A percentile compares a stretch with the other conserved stretches of the same genome.
These are phyloP conservation scores for Pyxicephalus adspersus DNA, from an alignment of 2,113 vertebrate genomes.

Conservation along the genomic window DNA sequence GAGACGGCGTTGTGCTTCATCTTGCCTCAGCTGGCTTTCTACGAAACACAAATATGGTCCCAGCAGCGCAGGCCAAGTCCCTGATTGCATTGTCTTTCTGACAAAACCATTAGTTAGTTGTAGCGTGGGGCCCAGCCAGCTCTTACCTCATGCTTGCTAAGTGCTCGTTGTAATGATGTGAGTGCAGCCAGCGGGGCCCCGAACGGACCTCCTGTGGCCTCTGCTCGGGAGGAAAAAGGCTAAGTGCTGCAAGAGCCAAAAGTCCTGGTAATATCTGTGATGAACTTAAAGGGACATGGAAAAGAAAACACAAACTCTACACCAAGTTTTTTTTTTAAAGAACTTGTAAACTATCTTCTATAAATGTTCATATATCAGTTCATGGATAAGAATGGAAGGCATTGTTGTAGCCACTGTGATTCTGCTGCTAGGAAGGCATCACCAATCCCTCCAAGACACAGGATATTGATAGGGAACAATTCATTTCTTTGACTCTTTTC, in stretches of 20 bases:
- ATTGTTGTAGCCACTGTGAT: no score
- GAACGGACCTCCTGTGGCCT: neutral
- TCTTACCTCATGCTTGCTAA: conserved; percentile 48
- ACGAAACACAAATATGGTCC: conserved; percentile 19
- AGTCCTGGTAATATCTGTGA: neutral
- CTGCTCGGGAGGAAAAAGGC: neutral
- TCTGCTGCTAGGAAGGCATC: no score
- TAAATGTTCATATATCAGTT: no score
- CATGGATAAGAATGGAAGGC: no score
- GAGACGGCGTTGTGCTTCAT: neutral
- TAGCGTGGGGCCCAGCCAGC: conserved; percentile 14
- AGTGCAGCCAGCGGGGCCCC: conserved; percentile 10
- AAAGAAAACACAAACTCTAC: neutral
- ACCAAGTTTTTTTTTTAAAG: no score
- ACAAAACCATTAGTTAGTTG: conserved; percentile 47
- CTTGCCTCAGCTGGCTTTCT: neutral
- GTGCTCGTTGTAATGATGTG: conserved; percentile 31
- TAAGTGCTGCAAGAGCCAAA: neutral
- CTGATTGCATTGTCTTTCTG: conserved; percentile 50
- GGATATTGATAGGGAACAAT: no score
- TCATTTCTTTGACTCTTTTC: no score
- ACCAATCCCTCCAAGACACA: no score
- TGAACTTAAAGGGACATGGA: neutral
- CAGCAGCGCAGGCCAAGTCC: conserved; percentile 27
- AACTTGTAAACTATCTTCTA: no score